phyloP scores from a whole-genome alignment of 2,888 invertebrate genomes.

The Crossocerus cetratus region DNA sequence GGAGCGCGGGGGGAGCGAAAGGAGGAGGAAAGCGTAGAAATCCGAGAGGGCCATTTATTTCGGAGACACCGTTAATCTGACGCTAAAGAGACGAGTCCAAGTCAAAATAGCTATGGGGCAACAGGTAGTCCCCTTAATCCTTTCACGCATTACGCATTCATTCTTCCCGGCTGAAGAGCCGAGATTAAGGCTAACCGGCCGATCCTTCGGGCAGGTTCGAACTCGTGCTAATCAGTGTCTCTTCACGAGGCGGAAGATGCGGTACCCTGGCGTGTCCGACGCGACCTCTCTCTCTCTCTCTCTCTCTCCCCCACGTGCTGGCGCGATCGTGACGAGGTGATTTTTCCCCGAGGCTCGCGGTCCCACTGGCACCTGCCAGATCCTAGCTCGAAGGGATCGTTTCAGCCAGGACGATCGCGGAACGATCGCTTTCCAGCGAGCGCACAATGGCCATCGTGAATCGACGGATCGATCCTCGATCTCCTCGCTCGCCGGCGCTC shows the following conservation, averaged over 20 bases:
- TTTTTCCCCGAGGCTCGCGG: slow-evolving; percentile 30
- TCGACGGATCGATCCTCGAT: slow-evolving; percentile 59
- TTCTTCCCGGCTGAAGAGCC: slow-evolving; percentile 11
- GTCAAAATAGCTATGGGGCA: slow-evolving; percentile 34
- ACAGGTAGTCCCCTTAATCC: slow-evolving; percentile 33
- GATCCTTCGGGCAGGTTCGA: slow-evolving; percentile 25
- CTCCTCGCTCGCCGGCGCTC: slow-evolving; percentile 31
- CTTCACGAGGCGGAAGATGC: slow-evolving; percentile 10
- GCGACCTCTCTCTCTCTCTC: no score
- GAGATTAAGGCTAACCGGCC: slow-evolving; percentile 31
- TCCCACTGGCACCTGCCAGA: slow-evolving; percentile 52
- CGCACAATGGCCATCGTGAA: slow-evolving; percentile 55
- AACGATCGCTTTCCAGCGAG: slow-evolving; percentile 14
- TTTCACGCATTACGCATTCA: slow-evolving; percentile 19
- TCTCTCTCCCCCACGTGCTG: slow-evolving; percentile 23
- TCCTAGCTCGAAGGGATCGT: slow-evolving; percentile 20
- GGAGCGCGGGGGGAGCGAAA: not conserved
- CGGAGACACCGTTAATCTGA: slow-evolving; percentile 33
- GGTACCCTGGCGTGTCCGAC: not conserved
- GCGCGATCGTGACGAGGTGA: slow-evolving; percentile 40
- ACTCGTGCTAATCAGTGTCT: slow-evolving; percentile 45
- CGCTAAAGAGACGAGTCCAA: slow-evolving; percentile 28
- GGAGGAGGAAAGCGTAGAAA: slow-evolving; percentile 4
- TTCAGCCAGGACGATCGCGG: slow-evolving; percentile 21
- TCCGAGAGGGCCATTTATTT: not conserved